Evolutionary conservation across 2,113 vertebrate genomes (phyloP), one percentile per base, ranked within the genome.

Genomic region (Crotalus horridus): DNA sequence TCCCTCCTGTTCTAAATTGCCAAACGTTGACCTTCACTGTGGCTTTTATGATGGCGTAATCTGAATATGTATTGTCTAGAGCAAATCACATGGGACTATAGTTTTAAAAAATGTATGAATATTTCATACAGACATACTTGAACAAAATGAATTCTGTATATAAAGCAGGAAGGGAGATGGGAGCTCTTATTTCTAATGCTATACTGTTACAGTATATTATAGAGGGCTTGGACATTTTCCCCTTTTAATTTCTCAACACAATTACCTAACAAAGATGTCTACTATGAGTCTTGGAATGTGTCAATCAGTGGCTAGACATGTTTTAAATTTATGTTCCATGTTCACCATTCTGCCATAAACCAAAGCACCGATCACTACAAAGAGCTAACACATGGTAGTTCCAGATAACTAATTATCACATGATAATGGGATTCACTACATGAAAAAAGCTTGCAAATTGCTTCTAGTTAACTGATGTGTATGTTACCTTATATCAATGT

Each of bases 11-110:
- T 90, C 21, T 33, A 61, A 93, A 90, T 90, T 86, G 89, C 21
- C 74, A 85, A 61, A n/a, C 26, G 13, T 93, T 93, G 88, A 93
- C 92, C 88, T 90, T 90, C 88, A 89, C 43, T 61, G 24, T 90
- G 69, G 61, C 56, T 90, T 92, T 53, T 90, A 43, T 90, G 29
- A 86, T 86, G 23, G n/a, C 1, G 12, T 33, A 61, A 33, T 21
- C 55, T 90, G 88, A 89, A 93, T 93, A 90, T 93, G 55, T 93
- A 90, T 90, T 85, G 55, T 93, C 92, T 86, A 85, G 56, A 53
- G 24, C 55, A 90, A 93, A 90, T 90, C 74, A 54, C 92, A 86
- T 64, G 81, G 59, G 81, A 48, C 43, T 87, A 90, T 87, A 90
- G 29, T 85, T 92, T 74, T 55, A 54, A 54, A 87, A 93, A 54